These are phyloP conservation scores for Caiman crocodilus DNA, from an alignment of 2,797 vertebrate genomes.

Conservation along the genomic window DNA sequence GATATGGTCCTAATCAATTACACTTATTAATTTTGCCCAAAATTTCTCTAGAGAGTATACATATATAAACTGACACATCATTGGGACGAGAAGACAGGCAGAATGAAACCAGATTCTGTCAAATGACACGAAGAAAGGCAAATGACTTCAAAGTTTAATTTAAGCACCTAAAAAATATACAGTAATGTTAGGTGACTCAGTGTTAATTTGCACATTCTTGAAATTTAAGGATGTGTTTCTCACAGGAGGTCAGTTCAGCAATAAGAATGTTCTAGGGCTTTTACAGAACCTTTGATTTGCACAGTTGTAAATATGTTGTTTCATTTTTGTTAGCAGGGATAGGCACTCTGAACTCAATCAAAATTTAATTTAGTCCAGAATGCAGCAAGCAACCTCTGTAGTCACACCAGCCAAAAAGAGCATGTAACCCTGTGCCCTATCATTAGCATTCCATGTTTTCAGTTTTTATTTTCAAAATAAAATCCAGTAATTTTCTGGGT, in stretches of 20 bases:
- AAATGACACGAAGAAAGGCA: constrained; percentile 6
- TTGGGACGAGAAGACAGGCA: background rate
- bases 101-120: constrained; percentile 16
- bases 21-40: constrained; percentile 26
- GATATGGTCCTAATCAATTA: constrained; percentile 17
- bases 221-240: background rate
- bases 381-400: background rate
- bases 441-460: background rate
- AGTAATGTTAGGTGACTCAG: background rate
- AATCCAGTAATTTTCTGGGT: background rate
- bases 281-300: background rate
- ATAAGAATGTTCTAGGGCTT: background rate
- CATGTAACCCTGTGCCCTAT: rapidly evolving
- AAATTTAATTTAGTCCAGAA: background rate
- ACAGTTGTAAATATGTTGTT: background rate
- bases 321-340: background rate
- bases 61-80: background rate
- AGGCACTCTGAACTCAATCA: background rate
- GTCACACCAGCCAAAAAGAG: background rate
- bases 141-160: constrained; percentile 35
- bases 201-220: background rate
- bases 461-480: no score
- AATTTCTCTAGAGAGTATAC: constrained; percentile 24
- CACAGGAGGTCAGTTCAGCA: background rate
- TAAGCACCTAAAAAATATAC: background rate